phyloP scores from a whole-genome alignment of 2,888 invertebrate species.

The Cheilosia pagana region DNA sequence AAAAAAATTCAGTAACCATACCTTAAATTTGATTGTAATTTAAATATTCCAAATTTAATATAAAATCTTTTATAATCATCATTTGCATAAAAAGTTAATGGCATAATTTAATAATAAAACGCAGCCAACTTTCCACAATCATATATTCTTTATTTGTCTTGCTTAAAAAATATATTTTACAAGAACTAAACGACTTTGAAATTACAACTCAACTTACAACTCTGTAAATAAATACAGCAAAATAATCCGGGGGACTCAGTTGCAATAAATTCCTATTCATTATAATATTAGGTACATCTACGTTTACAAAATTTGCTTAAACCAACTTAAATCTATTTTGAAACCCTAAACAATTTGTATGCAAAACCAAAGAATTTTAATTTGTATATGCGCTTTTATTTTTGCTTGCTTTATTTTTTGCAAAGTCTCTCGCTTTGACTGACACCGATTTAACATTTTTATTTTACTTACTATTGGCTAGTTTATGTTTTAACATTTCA shows the following conservation, averaged over 20 bases:
- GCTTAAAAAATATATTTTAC: slow-evolving; percentile 47
- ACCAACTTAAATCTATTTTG: slow-evolving; percentile 45
- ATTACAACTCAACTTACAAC: slow-evolving; percentile 3
- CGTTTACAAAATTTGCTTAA: slow-evolving; percentile 53
- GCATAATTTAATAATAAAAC: too few relatives aligned
- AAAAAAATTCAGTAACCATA: too few relatives aligned
- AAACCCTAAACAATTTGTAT: slow-evolving; percentile 54
- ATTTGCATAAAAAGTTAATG: too few relatives aligned
- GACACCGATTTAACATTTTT: slow-evolving; percentile 36
- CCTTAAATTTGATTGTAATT: too few relatives aligned
- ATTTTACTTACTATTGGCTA: slow-evolving; percentile 33
- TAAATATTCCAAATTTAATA: too few relatives aligned
- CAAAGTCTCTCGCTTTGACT: slow-evolving; percentile 19
- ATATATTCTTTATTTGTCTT: slow-evolving; percentile 58
- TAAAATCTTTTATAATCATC: too few relatives aligned
- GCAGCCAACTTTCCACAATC: slow-evolving; percentile 28
- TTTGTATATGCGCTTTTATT: not conserved
- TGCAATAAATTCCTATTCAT: slow-evolving; percentile 19
- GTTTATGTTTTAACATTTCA: slow-evolving; percentile 37
- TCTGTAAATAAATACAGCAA: slow-evolving; percentile 38
- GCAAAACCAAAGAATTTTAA: not conserved
- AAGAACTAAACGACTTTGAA: slow-evolving; percentile 34
- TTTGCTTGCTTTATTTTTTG: slow-evolving; percentile 2
- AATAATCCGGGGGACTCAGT: slow-evolving; percentile 31
- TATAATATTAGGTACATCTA: slow-evolving; percentile 14